These are phyloP conservation scores for Coenonympha arcania DNA, from an alignment of 2,888 invertebrate species.

Conservation along the genomic window DNA sequence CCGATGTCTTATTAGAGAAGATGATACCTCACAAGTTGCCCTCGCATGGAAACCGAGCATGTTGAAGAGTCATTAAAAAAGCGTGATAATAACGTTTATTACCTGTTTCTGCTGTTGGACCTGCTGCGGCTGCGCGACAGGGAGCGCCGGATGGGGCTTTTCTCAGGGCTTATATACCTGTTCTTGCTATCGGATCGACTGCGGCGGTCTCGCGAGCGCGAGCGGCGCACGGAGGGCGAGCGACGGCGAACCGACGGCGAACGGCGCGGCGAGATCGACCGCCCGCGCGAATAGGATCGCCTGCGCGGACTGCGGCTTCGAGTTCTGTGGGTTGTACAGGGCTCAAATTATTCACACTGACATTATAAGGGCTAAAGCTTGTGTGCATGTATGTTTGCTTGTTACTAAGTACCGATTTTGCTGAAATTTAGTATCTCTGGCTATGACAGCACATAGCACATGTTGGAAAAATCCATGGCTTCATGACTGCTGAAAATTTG, in stretches of 20 bases:
- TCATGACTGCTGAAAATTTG: too few relatives aligned
- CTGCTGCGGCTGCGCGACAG: conserved; percentile 58
- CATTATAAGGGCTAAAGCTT: too few relatives aligned
- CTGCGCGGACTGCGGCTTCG: conserved; percentile 68
- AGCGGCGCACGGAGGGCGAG: conserved; percentile 59
- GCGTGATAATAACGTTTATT: conserved; percentile 20
- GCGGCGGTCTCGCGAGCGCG: conserved; percentile 62
- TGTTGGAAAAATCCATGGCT: too few relatives aligned
- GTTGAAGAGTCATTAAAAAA: too few relatives aligned
- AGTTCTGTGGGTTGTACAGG: conserved; percentile 46
- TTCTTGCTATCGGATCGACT: conserved; percentile 66
- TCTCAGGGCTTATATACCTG: conserved; percentile 45
- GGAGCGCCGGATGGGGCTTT: conserved; percentile 46
- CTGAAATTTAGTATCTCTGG: too few relatives aligned
- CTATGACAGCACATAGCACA: too few relatives aligned
- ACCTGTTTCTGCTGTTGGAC: conserved; percentile 65
- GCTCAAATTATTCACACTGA: background rate
- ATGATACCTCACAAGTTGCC: too few relatives aligned
- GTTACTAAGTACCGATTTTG: too few relatives aligned
- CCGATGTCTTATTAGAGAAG: too few relatives aligned
- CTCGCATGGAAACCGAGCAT: too few relatives aligned
- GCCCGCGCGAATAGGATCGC: conserved; percentile 63
- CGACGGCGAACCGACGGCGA: conserved; percentile 63
- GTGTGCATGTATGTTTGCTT: background rate
- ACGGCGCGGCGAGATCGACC: conserved; percentile 61